Percentiles rank a stretch among this genome's conserved stretches.
Evolutionary conservation across 2,888 invertebrate genomes (phyloP).

Genomic region (Amphipyra tragopoginis): DNA sequence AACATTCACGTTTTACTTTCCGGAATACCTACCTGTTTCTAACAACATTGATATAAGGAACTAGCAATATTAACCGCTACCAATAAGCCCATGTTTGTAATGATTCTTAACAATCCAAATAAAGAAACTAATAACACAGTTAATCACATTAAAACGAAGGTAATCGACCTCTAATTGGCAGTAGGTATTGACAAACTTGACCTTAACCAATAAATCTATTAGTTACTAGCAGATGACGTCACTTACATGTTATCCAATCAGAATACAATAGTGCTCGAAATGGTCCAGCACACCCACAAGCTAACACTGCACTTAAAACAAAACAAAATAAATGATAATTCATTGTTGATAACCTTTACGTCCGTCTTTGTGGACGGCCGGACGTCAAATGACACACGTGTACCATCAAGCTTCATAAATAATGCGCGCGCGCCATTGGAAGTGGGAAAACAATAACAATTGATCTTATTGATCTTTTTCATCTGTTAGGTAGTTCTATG

Average conservation of each 20-base stretch:
- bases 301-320: constrained; percentile 59
- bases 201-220: not conserved
- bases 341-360: constrained; percentile 59
- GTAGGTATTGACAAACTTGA: constrained; percentile 11
- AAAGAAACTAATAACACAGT: not conserved
- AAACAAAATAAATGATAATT: constrained; percentile 54
- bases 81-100: not conserved
- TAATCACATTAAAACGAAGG: constrained; percentile 28
- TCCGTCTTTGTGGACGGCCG: constrained; percentile 58
- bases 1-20: not conserved
- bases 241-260: constrained; percentile 83
- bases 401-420: constrained; percentile 8
- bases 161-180: constrained; percentile 31
- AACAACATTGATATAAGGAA: not conserved
- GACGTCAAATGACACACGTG: constrained; percentile 62
- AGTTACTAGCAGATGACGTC: constrained; percentile 32
- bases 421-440: constrained; percentile 31
- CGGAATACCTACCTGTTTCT: not conserved
- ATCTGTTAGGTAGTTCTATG: not conserved
- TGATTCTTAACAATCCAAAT: not conserved
- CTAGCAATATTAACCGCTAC: not conserved
- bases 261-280: constrained; percentile 78
- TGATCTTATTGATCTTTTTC: constrained; percentile 5
- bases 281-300: constrained; percentile 66
- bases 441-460: constrained; percentile 33